Percentiles rank a stretch among this genome's conserved stretches.
Conservation (phyloP, 2,797 vertebrate genomes). For the Mionectes olivaceus region DNA sequence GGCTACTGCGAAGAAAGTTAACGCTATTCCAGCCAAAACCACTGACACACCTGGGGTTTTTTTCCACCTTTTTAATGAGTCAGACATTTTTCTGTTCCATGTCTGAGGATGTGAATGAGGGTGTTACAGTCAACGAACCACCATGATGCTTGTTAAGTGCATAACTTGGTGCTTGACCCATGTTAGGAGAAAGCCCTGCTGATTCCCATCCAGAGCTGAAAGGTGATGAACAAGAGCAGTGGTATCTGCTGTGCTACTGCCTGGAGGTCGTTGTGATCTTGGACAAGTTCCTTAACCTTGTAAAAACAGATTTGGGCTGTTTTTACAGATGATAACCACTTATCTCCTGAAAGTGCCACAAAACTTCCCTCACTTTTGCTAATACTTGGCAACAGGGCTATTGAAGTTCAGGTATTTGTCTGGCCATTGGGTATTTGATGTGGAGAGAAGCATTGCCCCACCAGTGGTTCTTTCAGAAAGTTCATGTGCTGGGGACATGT, state of each 20-base stretch:
- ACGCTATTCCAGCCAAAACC: neutral
- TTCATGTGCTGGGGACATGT: neutral
- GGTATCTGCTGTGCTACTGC: neutral
- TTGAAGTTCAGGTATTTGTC: neutral
- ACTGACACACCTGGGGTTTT: neutral
- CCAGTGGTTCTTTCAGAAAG: neutral
- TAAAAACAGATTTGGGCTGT: neutral
- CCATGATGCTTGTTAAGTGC: neutral
- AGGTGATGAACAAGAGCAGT: neutral
- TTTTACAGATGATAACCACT: constrained; percentile 4
- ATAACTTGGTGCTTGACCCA: neutral
- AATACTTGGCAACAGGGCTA: neutral
- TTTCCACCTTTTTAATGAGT: neutral
- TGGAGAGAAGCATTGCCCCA: neutral
- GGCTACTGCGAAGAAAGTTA: neutral
- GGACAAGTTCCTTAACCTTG: neutral
- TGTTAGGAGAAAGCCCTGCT: neutral
- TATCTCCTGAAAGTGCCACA: neutral
- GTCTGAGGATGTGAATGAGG: neutral
- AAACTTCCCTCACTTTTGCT: neutral
- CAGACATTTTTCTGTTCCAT: neutral
- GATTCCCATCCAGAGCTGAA: neutral
- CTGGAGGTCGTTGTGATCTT: neutral
- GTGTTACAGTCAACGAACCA: rapidly evolving
- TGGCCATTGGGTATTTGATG: neutral